phyloP scores from a whole-genome alignment of 2,888 invertebrate genomes.

The Dyspetes luteomarginatus region DNA sequence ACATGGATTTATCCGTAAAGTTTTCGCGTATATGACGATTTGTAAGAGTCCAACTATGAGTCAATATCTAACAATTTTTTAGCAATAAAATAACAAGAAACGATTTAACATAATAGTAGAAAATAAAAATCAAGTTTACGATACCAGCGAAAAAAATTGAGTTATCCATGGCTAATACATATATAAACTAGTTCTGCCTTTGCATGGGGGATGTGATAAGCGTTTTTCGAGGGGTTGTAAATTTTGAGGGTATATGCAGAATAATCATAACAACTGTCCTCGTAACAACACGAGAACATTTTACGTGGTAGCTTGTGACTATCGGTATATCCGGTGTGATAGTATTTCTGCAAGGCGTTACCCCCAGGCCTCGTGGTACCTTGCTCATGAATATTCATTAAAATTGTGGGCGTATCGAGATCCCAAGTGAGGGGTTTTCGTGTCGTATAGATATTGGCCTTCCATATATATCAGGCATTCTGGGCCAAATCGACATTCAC shows the following conservation, averaged over 20 bases:
- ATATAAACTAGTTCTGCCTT: too few species aligned
- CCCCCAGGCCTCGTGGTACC: conserved; percentile 5
- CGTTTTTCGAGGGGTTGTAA: conserved; percentile 47
- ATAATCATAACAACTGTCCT: conserved; percentile 44
- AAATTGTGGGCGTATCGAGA: conserved; percentile 49
- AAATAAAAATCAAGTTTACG: too few species aligned
- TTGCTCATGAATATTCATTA: conserved; percentile 67
- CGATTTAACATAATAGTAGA: too few species aligned
- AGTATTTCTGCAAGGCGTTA: conserved; percentile 51
- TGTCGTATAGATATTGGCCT: conserved; percentile 49
- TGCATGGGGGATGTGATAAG: conserved; percentile 15
- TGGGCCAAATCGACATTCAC: too few species aligned
- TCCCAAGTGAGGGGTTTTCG: conserved; percentile 24
- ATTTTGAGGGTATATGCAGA: conserved; percentile 46
- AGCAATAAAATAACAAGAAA: too few species aligned
- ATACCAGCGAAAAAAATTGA: too few species aligned
- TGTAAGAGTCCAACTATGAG: too few species aligned
- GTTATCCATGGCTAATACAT: too few species aligned
- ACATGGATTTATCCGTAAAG: too few species aligned
- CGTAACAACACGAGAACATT: conserved; percentile 25
- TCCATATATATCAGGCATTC: too few species aligned
- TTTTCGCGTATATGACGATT: too few species aligned
- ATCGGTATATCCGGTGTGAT: conserved; percentile 25
- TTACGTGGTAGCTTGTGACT: conserved; percentile 37
- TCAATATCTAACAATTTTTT: too few species aligned